Evolutionary conservation across 2,113 vertebrate species (phyloP).

Genomic region (Mixornis gularis): DNA sequence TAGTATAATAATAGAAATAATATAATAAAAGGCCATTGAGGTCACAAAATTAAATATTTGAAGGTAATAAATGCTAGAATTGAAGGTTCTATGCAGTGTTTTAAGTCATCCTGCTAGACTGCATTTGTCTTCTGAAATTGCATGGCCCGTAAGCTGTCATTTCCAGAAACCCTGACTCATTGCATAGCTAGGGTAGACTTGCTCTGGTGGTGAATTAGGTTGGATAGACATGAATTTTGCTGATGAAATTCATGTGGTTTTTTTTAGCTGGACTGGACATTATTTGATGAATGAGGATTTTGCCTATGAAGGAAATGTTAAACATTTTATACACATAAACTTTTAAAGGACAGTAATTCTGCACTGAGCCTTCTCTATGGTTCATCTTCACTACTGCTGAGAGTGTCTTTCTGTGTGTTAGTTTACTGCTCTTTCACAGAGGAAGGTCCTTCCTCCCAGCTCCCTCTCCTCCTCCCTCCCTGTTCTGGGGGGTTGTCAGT

Average conservation of each 20-base stretch:
- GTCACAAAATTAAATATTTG: neutral
- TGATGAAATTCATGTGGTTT: neutral
- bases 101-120: neutral
- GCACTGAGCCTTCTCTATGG: neutral
- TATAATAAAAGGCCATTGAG: neutral
- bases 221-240: neutral
- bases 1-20: neutral
- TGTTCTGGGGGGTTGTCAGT: rapidly evolving
- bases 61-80: neutral
- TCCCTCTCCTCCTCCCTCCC: neutral
- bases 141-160: neutral
- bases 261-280: neutral
- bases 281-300: neutral
- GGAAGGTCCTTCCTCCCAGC: neutral
- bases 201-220: neutral
- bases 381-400: neutral
- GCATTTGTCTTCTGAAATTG: neutral
- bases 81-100: neutral
- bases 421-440: neutral
- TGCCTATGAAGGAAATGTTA: neutral
- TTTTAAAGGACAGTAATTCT: neutral
- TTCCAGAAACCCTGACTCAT: neutral
- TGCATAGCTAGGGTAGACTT: neutral
- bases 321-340: rapidly evolving
- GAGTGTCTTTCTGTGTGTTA: neutral